These are phyloP conservation scores for Sycobia sp. DNA, from an alignment of 1,140 invertebrate species.

Conservation along the genomic window DNA sequence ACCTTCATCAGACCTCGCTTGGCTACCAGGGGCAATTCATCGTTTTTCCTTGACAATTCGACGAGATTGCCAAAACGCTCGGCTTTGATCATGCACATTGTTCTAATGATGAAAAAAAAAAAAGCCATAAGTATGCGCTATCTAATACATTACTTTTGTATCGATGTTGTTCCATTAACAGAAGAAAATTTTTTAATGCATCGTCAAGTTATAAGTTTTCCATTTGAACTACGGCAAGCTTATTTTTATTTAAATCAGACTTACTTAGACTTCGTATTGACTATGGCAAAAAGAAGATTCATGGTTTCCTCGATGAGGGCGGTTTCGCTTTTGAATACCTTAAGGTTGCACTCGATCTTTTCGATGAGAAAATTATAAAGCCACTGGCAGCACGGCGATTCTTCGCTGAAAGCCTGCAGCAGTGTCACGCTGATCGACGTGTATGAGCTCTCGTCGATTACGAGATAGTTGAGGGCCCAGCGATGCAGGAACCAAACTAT, in stretches of 20 bases:
- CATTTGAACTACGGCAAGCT: too few relatives aligned
- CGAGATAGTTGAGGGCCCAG: constrained; percentile 77
- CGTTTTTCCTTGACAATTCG: constrained; percentile 58
- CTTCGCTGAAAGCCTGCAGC: constrained; percentile 67
- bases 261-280: constrained; percentile 55
- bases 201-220: too few relatives aligned
- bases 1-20: constrained; percentile 64
- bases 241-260: too few relatives aligned
- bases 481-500: constrained; percentile 81
- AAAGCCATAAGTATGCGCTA: neutral
- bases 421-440: constrained; percentile 65
- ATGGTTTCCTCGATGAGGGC: constrained; percentile 67
- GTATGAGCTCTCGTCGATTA: constrained; percentile 73
- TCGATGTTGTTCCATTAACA: too few relatives aligned
- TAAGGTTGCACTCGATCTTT: constrained; percentile 67
- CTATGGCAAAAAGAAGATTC: constrained; percentile 64
- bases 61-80: constrained; percentile 52
- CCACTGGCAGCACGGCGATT: constrained; percentile 67
- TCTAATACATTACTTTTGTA: too few relatives aligned
- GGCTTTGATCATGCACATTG: constrained; percentile 46
- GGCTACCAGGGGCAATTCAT: constrained; percentile 58
- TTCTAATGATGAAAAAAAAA: constrained; percentile 33
- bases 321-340: constrained; percentile 66
- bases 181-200: too few relatives aligned
- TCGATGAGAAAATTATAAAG: constrained; percentile 68